These are phyloP conservation scores for Anastrepha ludens DNA, from an alignment of 1,140 invertebrate genomes.

Conservation along the genomic window DNA sequence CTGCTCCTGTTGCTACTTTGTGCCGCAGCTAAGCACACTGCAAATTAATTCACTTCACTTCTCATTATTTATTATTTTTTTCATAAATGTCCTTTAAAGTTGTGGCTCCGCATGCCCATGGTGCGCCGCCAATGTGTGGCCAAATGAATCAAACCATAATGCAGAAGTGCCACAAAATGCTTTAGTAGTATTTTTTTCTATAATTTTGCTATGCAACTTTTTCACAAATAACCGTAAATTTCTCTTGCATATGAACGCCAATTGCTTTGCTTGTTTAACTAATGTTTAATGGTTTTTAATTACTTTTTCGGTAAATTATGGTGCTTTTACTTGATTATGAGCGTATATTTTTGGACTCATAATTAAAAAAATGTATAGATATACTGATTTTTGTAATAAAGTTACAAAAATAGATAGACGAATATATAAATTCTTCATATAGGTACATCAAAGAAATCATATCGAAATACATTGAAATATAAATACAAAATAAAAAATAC, in stretches of 20 bases:
- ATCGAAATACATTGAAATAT: too few species aligned
- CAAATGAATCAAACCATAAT: constrained; percentile 1
- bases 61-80: constrained; percentile 11
- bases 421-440: too few species aligned
- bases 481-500: too few species aligned
- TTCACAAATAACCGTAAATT: constrained; percentile 29
- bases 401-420: too few species aligned
- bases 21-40: not conserved
- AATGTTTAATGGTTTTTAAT: constrained; percentile 40
- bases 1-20: not conserved
- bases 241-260: not conserved
- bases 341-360: not conserved
- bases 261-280: constrained; percentile 15
- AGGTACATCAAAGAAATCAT: too few species aligned
- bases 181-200: not conserved
- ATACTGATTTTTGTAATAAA: not conserved
- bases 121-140: constrained; percentile 18
- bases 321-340: not conserved
- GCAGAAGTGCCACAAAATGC: constrained; percentile 6
- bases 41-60: constrained; percentile 28
- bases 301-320: constrained; percentile 15
- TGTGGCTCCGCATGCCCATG: not conserved
- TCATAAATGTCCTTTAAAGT: constrained; percentile 4
- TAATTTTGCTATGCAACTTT: constrained; percentile 8
- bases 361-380: not conserved